phyloP scores from a whole-genome alignment of 1,140 invertebrate genomes.

The Drosophila teissieri region DNA sequence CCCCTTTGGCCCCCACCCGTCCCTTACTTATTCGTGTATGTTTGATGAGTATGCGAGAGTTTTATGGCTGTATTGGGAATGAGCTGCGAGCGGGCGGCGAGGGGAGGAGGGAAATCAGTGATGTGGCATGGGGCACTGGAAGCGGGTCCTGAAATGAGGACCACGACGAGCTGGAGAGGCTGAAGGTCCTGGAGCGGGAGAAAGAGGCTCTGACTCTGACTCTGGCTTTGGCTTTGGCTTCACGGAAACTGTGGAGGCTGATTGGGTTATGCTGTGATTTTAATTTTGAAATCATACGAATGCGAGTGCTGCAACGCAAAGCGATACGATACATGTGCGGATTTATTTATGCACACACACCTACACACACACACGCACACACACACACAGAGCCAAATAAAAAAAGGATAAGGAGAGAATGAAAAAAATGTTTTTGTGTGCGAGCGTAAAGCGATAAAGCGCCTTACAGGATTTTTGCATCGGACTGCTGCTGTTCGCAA shows the following conservation, averaged over 20 bases:
- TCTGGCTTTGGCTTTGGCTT: constrained; percentile 38
- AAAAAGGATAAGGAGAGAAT: neutral
- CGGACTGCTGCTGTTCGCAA: constrained; percentile 74
- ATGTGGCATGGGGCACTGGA: neutral
- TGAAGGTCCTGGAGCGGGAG: neutral
- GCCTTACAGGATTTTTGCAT: constrained; percentile 80
- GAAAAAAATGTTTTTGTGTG: constrained; percentile 39
- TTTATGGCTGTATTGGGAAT: constrained; percentile 80
- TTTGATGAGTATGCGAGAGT: constrained; percentile 80
- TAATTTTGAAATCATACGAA: constrained; percentile 80
- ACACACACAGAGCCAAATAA: neutral
- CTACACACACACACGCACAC: neutral
- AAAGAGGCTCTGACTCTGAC: constrained; percentile 27
- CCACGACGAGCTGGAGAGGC: neutral
- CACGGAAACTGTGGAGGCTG: constrained; percentile 29
- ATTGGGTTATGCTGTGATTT: constrained; percentile 81
- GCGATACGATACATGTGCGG: constrained; percentile 67
- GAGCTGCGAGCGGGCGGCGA: constrained; percentile 55
- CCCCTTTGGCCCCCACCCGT: constrained; percentile 27
- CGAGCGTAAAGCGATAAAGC: constrained; percentile 74
- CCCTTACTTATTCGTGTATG: constrained; percentile 60
- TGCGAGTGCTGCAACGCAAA: constrained; percentile 67
- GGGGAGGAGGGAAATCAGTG: neutral
- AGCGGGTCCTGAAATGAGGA: neutral
- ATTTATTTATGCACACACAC: constrained; percentile 70